phyloP scores from a whole-genome alignment of 2,888 invertebrate genomes.

The Leptodirus hochenwartii region DNA sequence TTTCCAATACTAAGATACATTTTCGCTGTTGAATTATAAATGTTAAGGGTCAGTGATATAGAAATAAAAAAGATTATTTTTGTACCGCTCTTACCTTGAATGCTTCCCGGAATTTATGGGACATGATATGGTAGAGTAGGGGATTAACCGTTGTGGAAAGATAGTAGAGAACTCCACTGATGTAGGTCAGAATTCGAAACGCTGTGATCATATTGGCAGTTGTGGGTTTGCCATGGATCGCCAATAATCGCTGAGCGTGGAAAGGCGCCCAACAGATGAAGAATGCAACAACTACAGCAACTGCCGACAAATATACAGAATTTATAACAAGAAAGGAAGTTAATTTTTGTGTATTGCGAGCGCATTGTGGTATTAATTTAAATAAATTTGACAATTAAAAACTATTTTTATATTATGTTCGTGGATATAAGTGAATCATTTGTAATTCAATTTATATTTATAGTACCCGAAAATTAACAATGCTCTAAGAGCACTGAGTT shows the following conservation, averaged over 20 bases:
- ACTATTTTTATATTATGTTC: too few species aligned
- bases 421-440: too few species aligned
- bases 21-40: too few species aligned
- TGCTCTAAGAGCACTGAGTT: too few species aligned
- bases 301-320: conserved; percentile 30
- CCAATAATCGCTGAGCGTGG: conserved; percentile 77
- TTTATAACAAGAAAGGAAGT: too few species aligned
- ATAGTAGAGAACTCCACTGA: conserved; percentile 81
- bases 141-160: conserved; percentile 87
- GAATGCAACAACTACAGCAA: conserved; percentile 79
- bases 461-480: too few species aligned
- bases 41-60: not conserved
- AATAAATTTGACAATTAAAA: too few species aligned
- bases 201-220: conserved; percentile 34
- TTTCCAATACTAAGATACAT: too few species aligned
- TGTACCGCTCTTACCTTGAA: conserved; percentile 50
- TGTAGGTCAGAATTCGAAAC: conserved; percentile 40
- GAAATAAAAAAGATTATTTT: not conserved
- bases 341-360: too few species aligned
- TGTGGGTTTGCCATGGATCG: conserved; percentile 35
- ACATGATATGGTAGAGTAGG: conserved; percentile 86
- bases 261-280: conserved; percentile 87
- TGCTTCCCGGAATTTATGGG: conserved; percentile 80
- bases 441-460: too few species aligned
- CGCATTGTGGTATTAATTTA: too few species aligned